Evolutionary conservation across 1,140 invertebrate genomes (phyloP).

Genomic region (Venustaconcha ellipsiformis): DNA sequence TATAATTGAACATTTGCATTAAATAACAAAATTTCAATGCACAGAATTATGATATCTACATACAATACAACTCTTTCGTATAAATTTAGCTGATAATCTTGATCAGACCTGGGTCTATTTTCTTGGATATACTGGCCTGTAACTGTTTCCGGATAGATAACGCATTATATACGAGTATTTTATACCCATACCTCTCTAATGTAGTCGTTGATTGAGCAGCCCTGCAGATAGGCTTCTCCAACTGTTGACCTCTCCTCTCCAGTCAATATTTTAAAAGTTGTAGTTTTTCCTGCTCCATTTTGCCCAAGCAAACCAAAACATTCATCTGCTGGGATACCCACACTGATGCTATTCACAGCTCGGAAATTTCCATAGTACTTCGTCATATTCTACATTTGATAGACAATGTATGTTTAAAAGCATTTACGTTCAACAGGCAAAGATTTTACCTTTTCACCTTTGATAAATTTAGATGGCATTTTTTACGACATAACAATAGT

Average conservation of each 20-base stretch:
- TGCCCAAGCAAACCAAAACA: conserved; percentile 89
- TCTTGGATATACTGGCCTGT: background rate
- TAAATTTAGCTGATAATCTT: too few relatives aligned
- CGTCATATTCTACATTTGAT: conserved; percentile 41
- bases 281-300: conserved; percentile 67
- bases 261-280: conserved; percentile 66
- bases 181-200: conserved; percentile 66
- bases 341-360: conserved; percentile 80
- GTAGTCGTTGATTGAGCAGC: conserved; percentile 58
- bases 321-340: conserved; percentile 77
- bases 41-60: too few relatives aligned
- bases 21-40: too few relatives aligned
- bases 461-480: too few relatives aligned
- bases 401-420: background rate
- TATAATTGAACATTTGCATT: too few relatives aligned
- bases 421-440: too few relatives aligned
- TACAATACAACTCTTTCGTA: too few relatives aligned
- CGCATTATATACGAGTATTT: too few relatives aligned
- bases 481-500: too few relatives aligned
- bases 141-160: too few relatives aligned
- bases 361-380: conserved; percentile 76
- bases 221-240: conserved; percentile 58
- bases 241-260: conserved; percentile 46
- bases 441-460: too few relatives aligned
- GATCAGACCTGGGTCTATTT: conserved; percentile 59